Evolutionary conservation across 1,140 invertebrate species (phyloP).

Genomic region (Archegozetes longisetosus): DNA sequence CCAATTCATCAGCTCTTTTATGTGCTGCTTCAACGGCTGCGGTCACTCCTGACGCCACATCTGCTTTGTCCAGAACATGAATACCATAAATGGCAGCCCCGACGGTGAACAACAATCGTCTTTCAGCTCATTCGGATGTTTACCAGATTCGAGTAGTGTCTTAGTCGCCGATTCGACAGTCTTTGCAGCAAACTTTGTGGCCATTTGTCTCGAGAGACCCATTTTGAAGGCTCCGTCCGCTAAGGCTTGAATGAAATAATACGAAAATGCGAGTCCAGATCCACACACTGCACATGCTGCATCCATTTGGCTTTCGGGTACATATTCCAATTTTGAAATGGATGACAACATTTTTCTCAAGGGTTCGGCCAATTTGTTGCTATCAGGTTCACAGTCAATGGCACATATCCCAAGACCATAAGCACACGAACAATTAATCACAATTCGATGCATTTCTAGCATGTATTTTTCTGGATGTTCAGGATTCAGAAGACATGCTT

Average conservation of each 20-base stretch:
- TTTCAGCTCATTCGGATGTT: conserved; percentile 35
- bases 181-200: conserved; percentile 37
- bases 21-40: conserved; percentile 62
- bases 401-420: conserved; percentile 17
- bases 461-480: conserved; percentile 20
- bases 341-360: conserved; percentile 11
- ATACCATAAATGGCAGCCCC: conserved; percentile 68
- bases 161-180: conserved; percentile 37
- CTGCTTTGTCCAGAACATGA: conserved; percentile 62
- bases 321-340: conserved; percentile 13
- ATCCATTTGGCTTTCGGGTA: conserved; percentile 19
- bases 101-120: conserved; percentile 40
- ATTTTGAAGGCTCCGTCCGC: conserved; percentile 45
- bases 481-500: conserved; percentile 15
- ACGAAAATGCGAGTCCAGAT: conserved; percentile 16
- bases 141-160: conserved; percentile 40
- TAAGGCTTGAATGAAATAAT: conserved; percentile 28
- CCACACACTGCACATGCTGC: conserved; percentile 16
- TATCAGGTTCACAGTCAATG: conserved; percentile 17
- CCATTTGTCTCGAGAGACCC: conserved; percentile 38
- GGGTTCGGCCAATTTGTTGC: conserved; percentile 7
- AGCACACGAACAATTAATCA: conserved; percentile 13
- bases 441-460: conserved; percentile 18
- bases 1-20: conserved; percentile 23
- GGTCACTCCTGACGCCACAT: conserved; percentile 56